Conservation (phyloP, 2,113 vertebrate genomes). For the Rhynchopsitta pachyrhyncha region DNA sequence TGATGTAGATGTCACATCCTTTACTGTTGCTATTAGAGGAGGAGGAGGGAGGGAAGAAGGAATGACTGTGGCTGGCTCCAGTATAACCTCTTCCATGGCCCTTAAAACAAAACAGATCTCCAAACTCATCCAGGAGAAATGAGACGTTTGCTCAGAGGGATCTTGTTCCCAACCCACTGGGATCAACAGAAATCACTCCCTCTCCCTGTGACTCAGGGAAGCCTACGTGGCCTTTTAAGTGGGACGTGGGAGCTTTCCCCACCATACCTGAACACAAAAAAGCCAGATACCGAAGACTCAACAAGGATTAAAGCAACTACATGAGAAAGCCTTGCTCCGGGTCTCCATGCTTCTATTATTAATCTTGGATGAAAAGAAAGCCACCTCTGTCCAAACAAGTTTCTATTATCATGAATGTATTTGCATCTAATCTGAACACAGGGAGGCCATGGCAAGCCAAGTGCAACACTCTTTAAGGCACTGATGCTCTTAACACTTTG, state of each 20-base stretch:
- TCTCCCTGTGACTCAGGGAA: neutral
- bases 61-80: neutral
- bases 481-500: constrained; percentile 36
- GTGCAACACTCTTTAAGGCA: constrained; percentile 17
- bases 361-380: neutral
- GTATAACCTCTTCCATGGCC: neutral
- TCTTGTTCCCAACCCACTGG: accelerated
- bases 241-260: neutral
- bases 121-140: neutral
- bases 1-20: accelerated
- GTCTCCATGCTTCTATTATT: neutral
- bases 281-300: neutral
- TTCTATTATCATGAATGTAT: neutral
- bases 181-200: neutral
- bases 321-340: neutral
- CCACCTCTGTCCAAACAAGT: neutral
- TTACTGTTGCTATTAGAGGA: neutral
- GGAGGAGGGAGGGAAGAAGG: neutral
- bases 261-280: neutral
- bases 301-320: neutral
- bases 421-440: neutral
- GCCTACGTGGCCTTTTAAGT: neutral
- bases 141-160: neutral
- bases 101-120: neutral
- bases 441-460: neutral